phyloP scores from a whole-genome alignment of 2,888 invertebrate genomes.

The Acleris holmiana region DNA sequence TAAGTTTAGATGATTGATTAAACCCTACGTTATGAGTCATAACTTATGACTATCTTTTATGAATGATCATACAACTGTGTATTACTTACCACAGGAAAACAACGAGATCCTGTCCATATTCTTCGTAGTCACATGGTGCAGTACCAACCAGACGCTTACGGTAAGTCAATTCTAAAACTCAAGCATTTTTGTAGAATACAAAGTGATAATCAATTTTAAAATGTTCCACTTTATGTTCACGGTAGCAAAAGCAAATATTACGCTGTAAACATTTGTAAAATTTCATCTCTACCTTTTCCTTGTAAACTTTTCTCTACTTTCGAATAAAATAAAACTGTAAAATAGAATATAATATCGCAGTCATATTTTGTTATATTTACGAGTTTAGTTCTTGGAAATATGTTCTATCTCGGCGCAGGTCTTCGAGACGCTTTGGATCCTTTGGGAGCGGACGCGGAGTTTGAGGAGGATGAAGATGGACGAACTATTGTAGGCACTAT shows the following conservation, averaged over 20 bases:
- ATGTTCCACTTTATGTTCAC: too few relatives aligned
- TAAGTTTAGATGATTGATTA: too few relatives aligned
- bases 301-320: slow-evolving; percentile 4
- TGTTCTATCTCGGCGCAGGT: slow-evolving; percentile 49
- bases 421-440: slow-evolving; percentile 67
- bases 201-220: not conserved
- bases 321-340: slow-evolving; percentile 24
- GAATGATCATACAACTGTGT: not conserved
- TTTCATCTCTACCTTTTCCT: slow-evolving; percentile 1
- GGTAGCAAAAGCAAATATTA: not conserved
- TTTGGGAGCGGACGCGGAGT: slow-evolving; percentile 65
- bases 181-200: too few relatives aligned
- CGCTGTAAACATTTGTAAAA: not conserved
- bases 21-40: too few relatives aligned
- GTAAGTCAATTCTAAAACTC: slow-evolving; percentile 50
- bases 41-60: too few relatives aligned
- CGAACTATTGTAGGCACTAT: slow-evolving; percentile 74
- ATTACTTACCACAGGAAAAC: slow-evolving; percentile 63
- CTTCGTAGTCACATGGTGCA: slow-evolving; percentile 72
- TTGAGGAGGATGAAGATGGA: slow-evolving; percentile 77
- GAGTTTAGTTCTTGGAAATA: slow-evolving; percentile 17
- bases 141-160: slow-evolving; percentile 69
- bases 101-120: slow-evolving; percentile 72
- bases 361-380: slow-evolving; percentile 15
- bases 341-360: slow-evolving; percentile 11